phyloP scores from a whole-genome alignment of 2,113 vertebrate genomes.

The Eleginops maclovinus region DNA sequence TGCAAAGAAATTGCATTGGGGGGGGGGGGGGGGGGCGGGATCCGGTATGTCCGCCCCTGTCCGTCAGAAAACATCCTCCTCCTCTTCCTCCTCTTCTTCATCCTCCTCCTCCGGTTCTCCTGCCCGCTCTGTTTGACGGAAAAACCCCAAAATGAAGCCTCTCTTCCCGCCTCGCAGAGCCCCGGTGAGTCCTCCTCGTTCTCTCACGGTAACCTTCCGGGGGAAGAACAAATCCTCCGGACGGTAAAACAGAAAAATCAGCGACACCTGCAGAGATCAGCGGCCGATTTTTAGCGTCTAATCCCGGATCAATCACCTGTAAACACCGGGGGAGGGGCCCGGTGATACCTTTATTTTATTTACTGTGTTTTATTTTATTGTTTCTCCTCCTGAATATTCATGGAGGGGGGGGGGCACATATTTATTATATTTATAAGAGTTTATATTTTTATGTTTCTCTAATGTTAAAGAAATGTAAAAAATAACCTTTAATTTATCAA shows the following conservation, averaged over 20 bases:
- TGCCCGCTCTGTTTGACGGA: slow-evolving; percentile 18
- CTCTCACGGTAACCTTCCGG: too few species aligned
- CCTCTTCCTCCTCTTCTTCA: slow-evolving; percentile 13
- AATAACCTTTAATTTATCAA: too few species aligned
- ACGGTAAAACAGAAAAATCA: not conserved
- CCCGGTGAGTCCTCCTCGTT: slow-evolving; percentile 21
- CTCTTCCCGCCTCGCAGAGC: not conserved
- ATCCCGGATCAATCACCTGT: not conserved
- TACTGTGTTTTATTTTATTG: not conserved
- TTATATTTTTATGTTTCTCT: too few species aligned
- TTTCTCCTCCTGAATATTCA: too few species aligned
- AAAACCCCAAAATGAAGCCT: slow-evolving; percentile 24
- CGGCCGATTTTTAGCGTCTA: not conserved
- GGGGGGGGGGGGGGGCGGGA: too few species aligned
- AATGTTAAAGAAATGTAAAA: too few species aligned
- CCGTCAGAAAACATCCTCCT: slow-evolving; percentile 19
- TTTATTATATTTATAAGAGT: too few species aligned
- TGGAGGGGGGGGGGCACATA: too few species aligned
- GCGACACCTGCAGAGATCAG: not conserved
- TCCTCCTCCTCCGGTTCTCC: not conserved
- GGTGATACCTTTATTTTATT: not conserved
- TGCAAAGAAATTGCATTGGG: too few species aligned
- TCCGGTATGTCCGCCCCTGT: slow-evolving; percentile 12
- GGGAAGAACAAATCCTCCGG: too few species aligned
- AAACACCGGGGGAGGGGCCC: not conserved